Evolutionary conservation across 2,797 vertebrate genomes (phyloP), one percentile per base, ranked within the genome.

Genomic region (Centropyge bicolor): DNA sequence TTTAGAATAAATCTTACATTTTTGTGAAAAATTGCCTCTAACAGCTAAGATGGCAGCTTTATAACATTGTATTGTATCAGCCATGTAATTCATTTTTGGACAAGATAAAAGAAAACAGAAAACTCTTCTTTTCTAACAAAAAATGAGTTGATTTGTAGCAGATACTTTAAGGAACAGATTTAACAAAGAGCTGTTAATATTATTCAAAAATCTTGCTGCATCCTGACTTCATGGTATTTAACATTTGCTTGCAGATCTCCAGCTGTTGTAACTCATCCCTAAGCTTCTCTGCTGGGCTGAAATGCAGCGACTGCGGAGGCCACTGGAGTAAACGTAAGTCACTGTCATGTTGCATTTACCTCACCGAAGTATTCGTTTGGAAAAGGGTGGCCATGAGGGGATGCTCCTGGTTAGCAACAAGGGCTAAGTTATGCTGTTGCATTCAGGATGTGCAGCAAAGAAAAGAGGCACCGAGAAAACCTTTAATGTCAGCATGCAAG

Each of bases 301-400:
- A 73, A 86, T 41, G 56, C 43, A 65, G 56, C 4, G 2, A 54
- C 38, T 80, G 68, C 7, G 24, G 65, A 54, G 81, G 66, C 62
- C 64, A 52, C 3, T 67, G 70, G 60, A 86, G 80, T 70, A 77
- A 65, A 76, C 51, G 2, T 70, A 74, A 85, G 74, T 74, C 76
- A 52, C 24, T 84, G 82, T 80, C 82, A 20, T 13, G 65, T 43
- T 68, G 60, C 49, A 73, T 89, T 60, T 78, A 59, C 78, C 20
- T 91, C 78, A 67, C 51, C 0, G 45, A 66, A 51, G 77, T 55
- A 83, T 74, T 81, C 74, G 82, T 77, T 69, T 79, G 78, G 76
- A 87, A 90, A 78, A 69, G 60, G 54, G 48, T 55, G 57, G 65
- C 70, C 35, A 38, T 5, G 1, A 65, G 66, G 48, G 24, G 45